Evolutionary conservation across 2,888 invertebrate species (phyloP).

Genomic region (Apamea sordens): DNA sequence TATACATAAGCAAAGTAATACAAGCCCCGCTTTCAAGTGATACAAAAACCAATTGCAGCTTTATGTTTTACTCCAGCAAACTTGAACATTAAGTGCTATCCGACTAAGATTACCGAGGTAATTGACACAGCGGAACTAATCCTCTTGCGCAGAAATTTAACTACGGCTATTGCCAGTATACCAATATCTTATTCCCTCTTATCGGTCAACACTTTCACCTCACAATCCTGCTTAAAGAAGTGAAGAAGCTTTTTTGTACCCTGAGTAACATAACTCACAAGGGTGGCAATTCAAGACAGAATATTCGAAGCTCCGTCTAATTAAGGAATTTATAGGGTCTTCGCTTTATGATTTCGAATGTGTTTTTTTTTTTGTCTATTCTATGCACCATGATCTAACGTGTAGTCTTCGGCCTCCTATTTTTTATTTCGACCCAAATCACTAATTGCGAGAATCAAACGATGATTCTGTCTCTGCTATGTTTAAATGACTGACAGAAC

Average conservation of each 20-base stretch:
- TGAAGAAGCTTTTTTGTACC: too few relatives aligned
- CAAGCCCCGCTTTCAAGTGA: slow-evolving; percentile 5
- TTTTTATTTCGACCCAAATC: not conserved
- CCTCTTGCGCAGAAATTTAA: not conserved
- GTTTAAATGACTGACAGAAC: not conserved
- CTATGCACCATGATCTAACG: not conserved
- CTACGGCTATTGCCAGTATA: not conserved
- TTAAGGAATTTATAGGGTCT: not conserved
- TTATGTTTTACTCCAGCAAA: not conserved
- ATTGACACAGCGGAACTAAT: not conserved
- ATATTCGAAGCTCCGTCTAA: not conserved
- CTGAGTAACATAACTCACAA: not conserved
- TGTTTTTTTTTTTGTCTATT: not conserved
- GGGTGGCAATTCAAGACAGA: not conserved
- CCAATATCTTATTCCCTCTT: not conserved
- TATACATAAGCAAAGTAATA: slow-evolving; percentile 28
- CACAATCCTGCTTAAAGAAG: not conserved
- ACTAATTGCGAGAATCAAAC: not conserved
- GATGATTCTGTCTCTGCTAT: not conserved
- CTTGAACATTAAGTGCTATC: not conserved
- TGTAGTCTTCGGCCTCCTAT: not conserved
- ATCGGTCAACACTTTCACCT: not conserved
- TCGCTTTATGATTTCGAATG: not conserved
- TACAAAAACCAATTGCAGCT: not conserved
- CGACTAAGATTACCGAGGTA: not conserved